A percentile compares a stretch with the other conserved stretches of the same genome.
Evolutionary conservation across 2,888 invertebrate genomes (phyloP).

Genomic region (Encarsia formosa): DNA sequence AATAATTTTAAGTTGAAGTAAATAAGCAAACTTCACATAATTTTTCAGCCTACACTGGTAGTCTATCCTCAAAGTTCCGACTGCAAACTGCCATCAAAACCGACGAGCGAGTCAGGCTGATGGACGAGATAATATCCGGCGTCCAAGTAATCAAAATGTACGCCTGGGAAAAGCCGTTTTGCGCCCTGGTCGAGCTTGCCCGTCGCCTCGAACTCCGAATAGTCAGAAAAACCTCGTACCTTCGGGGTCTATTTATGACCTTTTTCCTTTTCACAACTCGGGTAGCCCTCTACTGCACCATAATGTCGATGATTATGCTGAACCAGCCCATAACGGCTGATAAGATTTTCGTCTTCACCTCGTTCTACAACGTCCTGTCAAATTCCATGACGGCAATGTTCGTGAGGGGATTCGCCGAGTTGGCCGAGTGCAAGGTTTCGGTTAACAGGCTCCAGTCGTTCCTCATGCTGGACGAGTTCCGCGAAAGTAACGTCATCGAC

Average conservation of each 20-base stretch:
- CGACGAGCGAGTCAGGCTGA: slow-evolving; percentile 71
- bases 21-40: too few species aligned
- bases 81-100: slow-evolving; percentile 59
- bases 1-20: too few species aligned
- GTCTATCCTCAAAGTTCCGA: slow-evolving; percentile 50
- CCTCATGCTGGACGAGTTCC: slow-evolving; percentile 49
- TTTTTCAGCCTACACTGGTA: slow-evolving; percentile 44
- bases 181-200: slow-evolving; percentile 58
- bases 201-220: slow-evolving; percentile 57
- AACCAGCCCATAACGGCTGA: slow-evolving; percentile 68
- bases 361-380: slow-evolving; percentile 56
- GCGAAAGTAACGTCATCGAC: slow-evolving; percentile 59
- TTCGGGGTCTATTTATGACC: slow-evolving; percentile 67
- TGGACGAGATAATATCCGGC: slow-evolving; percentile 73
- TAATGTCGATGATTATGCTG: slow-evolving; percentile 66
- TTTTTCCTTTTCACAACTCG: slow-evolving; percentile 79
- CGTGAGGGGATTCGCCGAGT: slow-evolving; percentile 55
- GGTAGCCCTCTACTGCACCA: slow-evolving; percentile 72
- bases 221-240: slow-evolving; percentile 60
- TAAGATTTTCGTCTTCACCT: slow-evolving; percentile 59
- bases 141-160: slow-evolving; percentile 78
- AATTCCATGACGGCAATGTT: slow-evolving; percentile 59
- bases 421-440: slow-evolving; percentile 56
- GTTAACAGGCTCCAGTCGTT: slow-evolving; percentile 50
- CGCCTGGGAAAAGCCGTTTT: slow-evolving; percentile 71